phyloP scores from a whole-genome alignment of 2,888 invertebrate species.

The Brenthis hecate region DNA sequence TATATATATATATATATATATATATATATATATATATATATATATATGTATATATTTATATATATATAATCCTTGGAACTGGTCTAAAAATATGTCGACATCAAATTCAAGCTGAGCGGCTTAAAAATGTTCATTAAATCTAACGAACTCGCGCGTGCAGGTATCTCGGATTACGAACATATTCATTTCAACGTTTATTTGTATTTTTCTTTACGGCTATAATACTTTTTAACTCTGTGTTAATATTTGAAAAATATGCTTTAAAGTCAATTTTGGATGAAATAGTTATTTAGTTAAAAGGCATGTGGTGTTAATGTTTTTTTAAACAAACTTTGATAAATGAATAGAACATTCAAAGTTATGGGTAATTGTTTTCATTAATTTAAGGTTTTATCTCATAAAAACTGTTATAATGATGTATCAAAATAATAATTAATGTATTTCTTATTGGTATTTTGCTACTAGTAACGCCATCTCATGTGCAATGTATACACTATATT shows the following conservation, averaged over 20 bases:
- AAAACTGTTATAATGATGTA: too few relatives aligned
- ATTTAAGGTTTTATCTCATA: too few relatives aligned
- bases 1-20: neutral
- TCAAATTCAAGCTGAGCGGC: constrained; percentile 20
- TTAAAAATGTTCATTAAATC: constrained; percentile 60
- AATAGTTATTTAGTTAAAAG: neutral
- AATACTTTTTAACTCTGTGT: too few relatives aligned
- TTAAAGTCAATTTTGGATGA: neutral
- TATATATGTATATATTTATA: too few relatives aligned
- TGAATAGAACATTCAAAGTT: too few relatives aligned
- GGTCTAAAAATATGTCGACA: constrained; percentile 40
- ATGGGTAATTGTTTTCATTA: too few relatives aligned
- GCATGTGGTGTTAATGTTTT: too few relatives aligned
- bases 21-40: neutral
- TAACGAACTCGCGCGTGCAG: constrained; percentile 50
- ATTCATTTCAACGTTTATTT: constrained; percentile 8
- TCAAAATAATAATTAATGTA: too few relatives aligned
- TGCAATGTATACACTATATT: too few relatives aligned
- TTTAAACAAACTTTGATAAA: too few relatives aligned
- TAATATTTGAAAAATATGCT: neutral
- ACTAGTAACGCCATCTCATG: too few relatives aligned
- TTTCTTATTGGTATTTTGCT: too few relatives aligned
- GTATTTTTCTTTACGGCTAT: neutral
- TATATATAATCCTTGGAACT: neutral
- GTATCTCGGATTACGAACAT: constrained; percentile 19